Evolutionary conservation across 53 echinoderm and acorn worm genomes (phyloP), one percentile per base, ranked within the genome.

Genomic region (Mesocentrotus franciscanus): DNA sequence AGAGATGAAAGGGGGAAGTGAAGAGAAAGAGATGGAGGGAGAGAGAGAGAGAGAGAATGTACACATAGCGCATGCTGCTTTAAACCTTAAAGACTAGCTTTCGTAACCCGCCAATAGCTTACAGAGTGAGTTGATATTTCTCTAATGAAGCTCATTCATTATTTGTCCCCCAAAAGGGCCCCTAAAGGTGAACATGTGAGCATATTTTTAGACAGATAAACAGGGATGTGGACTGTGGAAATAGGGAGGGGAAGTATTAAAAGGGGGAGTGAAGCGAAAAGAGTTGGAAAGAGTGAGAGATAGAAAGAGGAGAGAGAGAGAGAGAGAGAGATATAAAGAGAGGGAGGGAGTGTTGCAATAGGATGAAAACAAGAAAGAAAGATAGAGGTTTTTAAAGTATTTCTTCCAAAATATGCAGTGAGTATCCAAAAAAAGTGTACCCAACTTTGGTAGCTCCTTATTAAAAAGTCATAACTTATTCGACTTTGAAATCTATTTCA

Each of bases 251-350:
- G 49, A 3, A 39, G 39, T 39, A 39, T 39, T 1, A 39, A 39
- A 39, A 49, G 49, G 49, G 3, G 49, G 49, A 49, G 49, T 49
- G 49, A 49, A 5, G 49, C 49, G 49, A 49, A 49, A 49, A 49
- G 49, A 39, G 39, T 39, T 39, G 39, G 39, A 71, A 4, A 83
- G 85, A 85, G 85, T 16, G 24, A 85, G 85, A 85, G 85, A 85
- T 55, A 85, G 85, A 56, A 36, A 85, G 85, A 85, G 26, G 85
- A 85, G 56, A 85, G 55, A 56, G 42, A 85, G 26, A 26, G 60
- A 30, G 60, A 26, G 27, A 30, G 58, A n/a, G 24, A 49, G 39
- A 39, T 10, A 79, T 33, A 9, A 9, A 10, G 78, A 78, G 13
- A 39, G 1, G 42, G 39, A 85, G 83, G n/a, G n/a, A n/a, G n/a